phyloP scores from a whole-genome alignment of 2,888 invertebrate species.

The Dasysyrphus albostriatus region DNA sequence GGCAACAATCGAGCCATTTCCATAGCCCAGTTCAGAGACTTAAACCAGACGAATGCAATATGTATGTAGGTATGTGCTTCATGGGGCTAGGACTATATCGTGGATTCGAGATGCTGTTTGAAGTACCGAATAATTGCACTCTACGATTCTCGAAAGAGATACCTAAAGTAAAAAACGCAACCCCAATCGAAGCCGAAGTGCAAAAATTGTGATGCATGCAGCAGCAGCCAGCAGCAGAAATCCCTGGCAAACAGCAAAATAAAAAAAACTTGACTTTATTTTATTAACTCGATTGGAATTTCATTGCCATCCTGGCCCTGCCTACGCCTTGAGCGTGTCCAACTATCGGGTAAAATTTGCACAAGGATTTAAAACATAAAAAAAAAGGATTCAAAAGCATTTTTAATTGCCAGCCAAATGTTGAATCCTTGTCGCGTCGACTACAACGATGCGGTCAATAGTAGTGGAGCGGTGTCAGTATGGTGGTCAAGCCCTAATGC shows the following conservation, averaged over 20 bases:
- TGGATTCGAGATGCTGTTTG: slow-evolving; percentile 47
- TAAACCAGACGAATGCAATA: slow-evolving; percentile 5
- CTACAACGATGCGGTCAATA: slow-evolving; percentile 42
- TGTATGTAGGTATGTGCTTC: slow-evolving; percentile 7
- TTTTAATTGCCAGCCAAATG: slow-evolving; percentile 72
- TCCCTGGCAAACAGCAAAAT: too few species aligned
- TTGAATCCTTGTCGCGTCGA: slow-evolving; percentile 63
- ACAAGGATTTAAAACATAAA: slow-evolving; percentile 6
- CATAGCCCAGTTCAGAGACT: slow-evolving; percentile 15
- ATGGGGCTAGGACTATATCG: slow-evolving; percentile 17
- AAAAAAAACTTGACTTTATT: slow-evolving; percentile 42
- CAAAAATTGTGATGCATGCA: slow-evolving; percentile 36
- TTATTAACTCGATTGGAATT: slow-evolving; percentile 70
- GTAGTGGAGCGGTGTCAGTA: background rate
- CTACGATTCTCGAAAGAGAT: slow-evolving; percentile 12
- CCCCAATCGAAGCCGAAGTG: slow-evolving; percentile 20
- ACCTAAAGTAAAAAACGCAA: slow-evolving; percentile 39
- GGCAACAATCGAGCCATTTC: slow-evolving; percentile 6
- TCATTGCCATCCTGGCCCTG: slow-evolving; percentile 50
- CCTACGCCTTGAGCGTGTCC: slow-evolving; percentile 55
- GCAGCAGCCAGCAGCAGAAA: too few species aligned
- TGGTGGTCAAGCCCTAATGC: slow-evolving; percentile 42
- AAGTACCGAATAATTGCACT: slow-evolving; percentile 62
- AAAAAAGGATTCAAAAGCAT: slow-evolving; percentile 45
- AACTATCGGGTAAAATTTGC: slow-evolving; percentile 30